Evolutionary conservation across 2,888 invertebrate species (phyloP).

Genomic region (Nomada fucata): DNA sequence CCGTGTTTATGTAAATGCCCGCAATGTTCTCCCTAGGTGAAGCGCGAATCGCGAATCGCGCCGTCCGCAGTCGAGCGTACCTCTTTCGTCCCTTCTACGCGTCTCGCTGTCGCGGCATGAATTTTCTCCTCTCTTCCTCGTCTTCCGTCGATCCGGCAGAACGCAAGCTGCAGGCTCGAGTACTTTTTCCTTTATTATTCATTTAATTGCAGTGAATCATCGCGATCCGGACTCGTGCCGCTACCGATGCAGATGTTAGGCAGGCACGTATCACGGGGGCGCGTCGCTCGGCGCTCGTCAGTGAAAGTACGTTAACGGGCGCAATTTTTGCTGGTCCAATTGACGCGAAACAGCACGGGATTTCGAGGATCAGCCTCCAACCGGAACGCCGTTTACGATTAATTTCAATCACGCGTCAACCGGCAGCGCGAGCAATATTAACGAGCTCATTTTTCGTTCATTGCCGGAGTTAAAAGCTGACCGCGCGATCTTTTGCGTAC

Average conservation of each 20-base stretch:
- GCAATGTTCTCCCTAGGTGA: constrained; percentile 55
- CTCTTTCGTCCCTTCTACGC: neutral
- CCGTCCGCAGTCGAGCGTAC: neutral
- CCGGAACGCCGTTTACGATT: constrained; percentile 26
- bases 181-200: neutral
- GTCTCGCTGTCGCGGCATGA: no score
- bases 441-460: constrained; percentile 42
- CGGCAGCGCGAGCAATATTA: constrained; percentile 22
- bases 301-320: constrained; percentile 26
- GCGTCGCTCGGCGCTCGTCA: neutral
- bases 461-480: constrained; percentile 17
- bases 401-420: constrained; percentile 10
- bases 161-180: neutral
- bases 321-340: constrained; percentile 31
- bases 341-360: constrained; percentile 36
- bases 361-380: neutral
- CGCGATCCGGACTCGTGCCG: neutral
- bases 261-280: no score
- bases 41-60: constrained; percentile 38
- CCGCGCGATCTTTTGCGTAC: neutral
- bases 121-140: neutral
- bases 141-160: neutral
- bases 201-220: constrained; percentile 1
- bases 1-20: constrained; percentile 71
- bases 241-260: no score